Conservation (phyloP, 2,113 vertebrate genomes). For the Arenaria interpres region DNA sequence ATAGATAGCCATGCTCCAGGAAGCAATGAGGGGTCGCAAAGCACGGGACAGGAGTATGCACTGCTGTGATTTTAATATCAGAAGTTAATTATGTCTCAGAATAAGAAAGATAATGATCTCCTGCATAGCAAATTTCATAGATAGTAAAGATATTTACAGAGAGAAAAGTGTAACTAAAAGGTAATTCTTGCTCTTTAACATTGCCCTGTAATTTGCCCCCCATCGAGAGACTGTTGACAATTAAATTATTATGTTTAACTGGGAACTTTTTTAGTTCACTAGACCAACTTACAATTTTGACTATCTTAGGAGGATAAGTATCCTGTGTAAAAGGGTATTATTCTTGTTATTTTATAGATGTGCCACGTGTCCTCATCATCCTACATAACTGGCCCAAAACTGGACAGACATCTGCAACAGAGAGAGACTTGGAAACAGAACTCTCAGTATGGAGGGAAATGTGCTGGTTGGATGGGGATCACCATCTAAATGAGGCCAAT, state of each 20-base stretch:
- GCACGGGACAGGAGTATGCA: neutral
- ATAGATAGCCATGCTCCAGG: neutral
- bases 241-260: neutral
- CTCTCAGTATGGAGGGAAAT: neutral
- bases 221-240: neutral
- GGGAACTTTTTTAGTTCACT: neutral
- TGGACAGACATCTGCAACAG: neutral
- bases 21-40: neutral
- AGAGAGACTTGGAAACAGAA: neutral
- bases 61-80: neutral
- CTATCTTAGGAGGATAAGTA: neutral
- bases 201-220: neutral
- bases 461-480: neutral
- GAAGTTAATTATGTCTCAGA: neutral
- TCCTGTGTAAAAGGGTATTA: neutral
- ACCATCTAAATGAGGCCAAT: neutral
- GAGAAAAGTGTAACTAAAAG: neutral
- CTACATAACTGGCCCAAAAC: neutral
- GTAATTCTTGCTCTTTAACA: neutral
- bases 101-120: neutral
- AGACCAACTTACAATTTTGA: neutral
- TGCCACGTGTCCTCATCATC: neutral
- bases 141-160: neutral
- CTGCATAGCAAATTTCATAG: neutral
- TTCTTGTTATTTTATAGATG: neutral